Conservation (phyloP, 2,113 vertebrate species). For the Kobus ellipsiprymnus region DNA sequence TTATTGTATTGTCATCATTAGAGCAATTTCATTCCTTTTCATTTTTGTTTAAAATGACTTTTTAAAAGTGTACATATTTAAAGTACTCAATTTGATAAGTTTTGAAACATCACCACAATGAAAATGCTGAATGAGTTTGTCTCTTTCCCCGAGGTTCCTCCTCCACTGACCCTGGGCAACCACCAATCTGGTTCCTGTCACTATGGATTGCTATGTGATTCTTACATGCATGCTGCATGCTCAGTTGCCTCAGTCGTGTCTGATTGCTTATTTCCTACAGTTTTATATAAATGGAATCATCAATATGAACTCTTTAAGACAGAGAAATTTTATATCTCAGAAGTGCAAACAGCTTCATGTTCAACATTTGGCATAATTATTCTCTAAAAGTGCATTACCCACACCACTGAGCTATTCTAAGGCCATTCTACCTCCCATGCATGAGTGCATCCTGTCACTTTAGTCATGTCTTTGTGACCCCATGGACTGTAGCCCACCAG, state of each 20-base stretch:
- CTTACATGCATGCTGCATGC: background rate
- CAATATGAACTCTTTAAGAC: background rate
- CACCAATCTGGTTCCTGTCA: background rate
- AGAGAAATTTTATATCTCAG: background rate
- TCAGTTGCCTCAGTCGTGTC: background rate
- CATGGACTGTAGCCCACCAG: background rate
- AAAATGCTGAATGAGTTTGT: background rate
- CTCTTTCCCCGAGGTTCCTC: background rate
- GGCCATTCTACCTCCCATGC: background rate
- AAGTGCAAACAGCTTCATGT: background rate
- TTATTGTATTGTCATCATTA: background rate
- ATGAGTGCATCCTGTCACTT: background rate
- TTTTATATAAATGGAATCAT: background rate
- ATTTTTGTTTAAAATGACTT: background rate
- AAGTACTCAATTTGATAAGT: background rate
- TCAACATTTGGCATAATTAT: background rate
- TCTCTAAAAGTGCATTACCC: background rate
- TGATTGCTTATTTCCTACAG: background rate
- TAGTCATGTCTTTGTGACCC: background rate
- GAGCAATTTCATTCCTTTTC: background rate
- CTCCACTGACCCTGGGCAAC: background rate
- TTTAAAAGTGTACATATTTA: background rate
- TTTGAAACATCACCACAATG: background rate
- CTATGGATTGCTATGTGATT: background rate
- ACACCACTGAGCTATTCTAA: background rate